phyloP scores from a whole-genome alignment of 2,888 invertebrate genomes.

The Torymus tubicola region DNA sequence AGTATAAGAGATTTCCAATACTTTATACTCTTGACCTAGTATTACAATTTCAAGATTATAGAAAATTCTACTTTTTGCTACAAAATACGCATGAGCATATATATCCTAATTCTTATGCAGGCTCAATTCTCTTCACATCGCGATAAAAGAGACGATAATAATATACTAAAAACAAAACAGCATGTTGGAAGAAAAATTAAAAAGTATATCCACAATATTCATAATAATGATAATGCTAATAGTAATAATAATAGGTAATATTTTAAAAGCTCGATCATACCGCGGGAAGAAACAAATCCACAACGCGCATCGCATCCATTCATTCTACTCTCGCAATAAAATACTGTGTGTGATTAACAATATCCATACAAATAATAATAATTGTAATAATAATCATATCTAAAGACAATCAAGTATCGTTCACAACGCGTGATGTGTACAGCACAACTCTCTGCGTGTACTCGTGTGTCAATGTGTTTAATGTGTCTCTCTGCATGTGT shows the following conservation, averaged over 20 bases:
- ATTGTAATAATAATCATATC: no score
- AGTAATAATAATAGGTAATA: slow-evolving; percentile 28
- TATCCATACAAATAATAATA: not conserved
- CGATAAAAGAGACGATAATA: slow-evolving; percentile 15
- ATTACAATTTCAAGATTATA: no score
- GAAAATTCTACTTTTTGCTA: no score
- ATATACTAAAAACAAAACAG: slow-evolving; percentile 24
- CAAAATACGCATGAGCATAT: no score
- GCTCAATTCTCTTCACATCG: slow-evolving; percentile 30
- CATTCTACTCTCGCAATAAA: slow-evolving; percentile 17
- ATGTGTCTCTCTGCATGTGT: slow-evolving; percentile 6
- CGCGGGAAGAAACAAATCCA: slow-evolving; percentile 11
- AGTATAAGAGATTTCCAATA: no score
- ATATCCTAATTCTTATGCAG: not conserved
- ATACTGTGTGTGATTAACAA: slow-evolving; percentile 15
- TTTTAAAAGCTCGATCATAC: slow-evolving; percentile 20
- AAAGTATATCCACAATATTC: slow-evolving; percentile 35
- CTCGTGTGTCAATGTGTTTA: slow-evolving; percentile 9
- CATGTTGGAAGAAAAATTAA: slow-evolving; percentile 22
- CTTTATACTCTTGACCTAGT: no score
- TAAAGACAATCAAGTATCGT: no score
- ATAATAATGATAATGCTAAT: slow-evolving; percentile 28
- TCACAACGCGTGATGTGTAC: no score
- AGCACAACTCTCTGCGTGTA: not conserved
- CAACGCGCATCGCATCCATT: not conserved